phyloP scores from a whole-genome alignment of 1,140 invertebrate genomes.

The Catajapyx aquilonaris region DNA sequence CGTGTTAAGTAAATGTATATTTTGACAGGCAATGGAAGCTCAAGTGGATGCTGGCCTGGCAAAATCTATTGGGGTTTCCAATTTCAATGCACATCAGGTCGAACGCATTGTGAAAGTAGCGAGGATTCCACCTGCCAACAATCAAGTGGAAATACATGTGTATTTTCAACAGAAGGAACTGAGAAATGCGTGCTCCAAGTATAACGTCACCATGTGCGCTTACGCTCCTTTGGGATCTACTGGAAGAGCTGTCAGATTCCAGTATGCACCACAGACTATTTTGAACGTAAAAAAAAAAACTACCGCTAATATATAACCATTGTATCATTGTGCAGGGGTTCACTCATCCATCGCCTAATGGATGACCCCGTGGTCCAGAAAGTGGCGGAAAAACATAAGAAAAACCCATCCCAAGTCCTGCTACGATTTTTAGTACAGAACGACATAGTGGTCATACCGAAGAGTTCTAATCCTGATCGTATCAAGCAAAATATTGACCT shows the following conservation, averaged over 20 bases:
- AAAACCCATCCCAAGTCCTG: constrained; percentile 54
- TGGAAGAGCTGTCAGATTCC: constrained; percentile 18
- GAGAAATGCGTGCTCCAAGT: constrained; percentile 42
- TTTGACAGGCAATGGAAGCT: constrained; percentile 10
- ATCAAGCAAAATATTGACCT: constrained; percentile 38
- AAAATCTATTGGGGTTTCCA: constrained; percentile 53
- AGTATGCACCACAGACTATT: background rate
- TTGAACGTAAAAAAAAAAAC: background rate
- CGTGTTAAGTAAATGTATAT: background rate
- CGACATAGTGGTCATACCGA: constrained; percentile 57
- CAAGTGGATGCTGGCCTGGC: constrained; percentile 21
- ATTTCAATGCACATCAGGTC: constrained; percentile 52
- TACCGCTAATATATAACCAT: background rate
- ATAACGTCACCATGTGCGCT: constrained; percentile 52
- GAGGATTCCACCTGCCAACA: constrained; percentile 40
- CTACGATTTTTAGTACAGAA: constrained; percentile 50
- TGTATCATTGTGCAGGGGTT: background rate
- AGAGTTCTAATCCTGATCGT: constrained; percentile 49
- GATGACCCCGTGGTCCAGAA: constrained; percentile 39
- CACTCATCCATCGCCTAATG: constrained; percentile 18
- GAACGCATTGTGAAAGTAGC: constrained; percentile 35
- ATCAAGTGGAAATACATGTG: constrained; percentile 54
- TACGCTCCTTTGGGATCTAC: constrained; percentile 64
- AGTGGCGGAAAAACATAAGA: constrained; percentile 42
- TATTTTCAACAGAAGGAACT: constrained; percentile 60